Conservation (phyloP, 2,888 invertebrate species). For the Lycaena phlaeas region DNA sequence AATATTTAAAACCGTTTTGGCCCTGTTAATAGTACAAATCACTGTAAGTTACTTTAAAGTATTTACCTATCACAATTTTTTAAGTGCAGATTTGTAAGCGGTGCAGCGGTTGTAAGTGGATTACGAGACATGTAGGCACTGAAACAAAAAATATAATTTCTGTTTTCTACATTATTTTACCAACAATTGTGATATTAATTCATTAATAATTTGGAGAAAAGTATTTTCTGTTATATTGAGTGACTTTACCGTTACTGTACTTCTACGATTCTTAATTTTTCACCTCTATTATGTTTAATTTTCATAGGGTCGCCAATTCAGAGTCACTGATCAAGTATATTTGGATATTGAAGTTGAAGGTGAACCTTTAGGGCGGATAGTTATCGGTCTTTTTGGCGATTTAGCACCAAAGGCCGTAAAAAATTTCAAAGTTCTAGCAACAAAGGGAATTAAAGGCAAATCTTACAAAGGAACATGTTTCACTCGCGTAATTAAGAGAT, state of each 20-base stretch:
- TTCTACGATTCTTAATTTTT: no score
- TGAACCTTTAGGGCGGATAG: constrained; percentile 81
- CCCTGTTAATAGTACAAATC: background rate
- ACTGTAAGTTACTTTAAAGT: background rate
- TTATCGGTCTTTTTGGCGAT: constrained; percentile 92
- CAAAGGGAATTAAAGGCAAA: constrained; percentile 81
- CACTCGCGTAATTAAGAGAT: constrained; percentile 89
- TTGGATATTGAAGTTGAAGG: constrained; percentile 85
- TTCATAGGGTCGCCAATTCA: constrained; percentile 75
- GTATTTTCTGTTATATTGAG: no score
- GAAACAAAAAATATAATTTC: no score
- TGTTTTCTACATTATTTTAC: no score
- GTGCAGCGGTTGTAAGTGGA: no score
- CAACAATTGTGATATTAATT: no score
- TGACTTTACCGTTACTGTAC: no score
- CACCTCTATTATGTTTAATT: no score
- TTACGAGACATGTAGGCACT: no score
- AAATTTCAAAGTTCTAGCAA: constrained; percentile 89
- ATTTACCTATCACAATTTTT: no score
- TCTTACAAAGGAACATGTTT: constrained; percentile 86
- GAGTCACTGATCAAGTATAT: constrained; percentile 86
- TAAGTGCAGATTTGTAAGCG: no score
- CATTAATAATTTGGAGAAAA: no score
- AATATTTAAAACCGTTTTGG: background rate
- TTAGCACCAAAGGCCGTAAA: constrained; percentile 87